These are phyloP conservation scores for Zosterops japonicus DNA, from an alignment of 2,113 vertebrate species.

Conservation along the genomic window DNA sequence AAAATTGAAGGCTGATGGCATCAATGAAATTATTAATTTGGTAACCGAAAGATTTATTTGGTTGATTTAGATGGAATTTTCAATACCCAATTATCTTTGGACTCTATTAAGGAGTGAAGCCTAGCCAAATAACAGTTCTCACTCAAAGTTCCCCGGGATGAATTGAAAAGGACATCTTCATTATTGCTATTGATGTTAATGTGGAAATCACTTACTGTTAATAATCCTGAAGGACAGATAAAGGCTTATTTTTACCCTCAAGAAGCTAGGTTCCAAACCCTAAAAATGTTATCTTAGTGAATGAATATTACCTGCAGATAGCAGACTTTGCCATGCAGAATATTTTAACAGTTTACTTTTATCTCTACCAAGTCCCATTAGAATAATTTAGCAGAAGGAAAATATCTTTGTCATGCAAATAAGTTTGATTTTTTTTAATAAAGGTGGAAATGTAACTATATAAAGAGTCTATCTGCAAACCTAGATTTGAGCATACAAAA, in stretches of 20 bases:
- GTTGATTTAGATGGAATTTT: conserved; percentile 75
- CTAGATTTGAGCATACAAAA: background rate
- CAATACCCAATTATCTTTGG: conserved; percentile 66
- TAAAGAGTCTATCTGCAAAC: background rate
- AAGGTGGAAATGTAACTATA: background rate
- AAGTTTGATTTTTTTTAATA: conserved; percentile 15
- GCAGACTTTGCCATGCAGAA: conserved; percentile 17
- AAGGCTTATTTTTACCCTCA: conserved; percentile 56
- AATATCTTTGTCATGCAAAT: conserved; percentile 43
- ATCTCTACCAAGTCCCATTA: conserved; percentile 19
- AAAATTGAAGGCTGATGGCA: conserved; percentile 72
- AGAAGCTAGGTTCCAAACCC: conserved; percentile 42
- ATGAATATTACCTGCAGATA: conserved; percentile 54
- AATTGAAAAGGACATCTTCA: conserved; percentile 67
- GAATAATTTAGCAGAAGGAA: conserved; percentile 38
- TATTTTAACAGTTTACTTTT: conserved; percentile 56
- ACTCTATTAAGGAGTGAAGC: conserved; percentile 64
- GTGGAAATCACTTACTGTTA: conserved; percentile 60
- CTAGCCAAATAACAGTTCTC: conserved; percentile 58
- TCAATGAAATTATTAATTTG: conserved; percentile 78
- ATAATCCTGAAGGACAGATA: conserved; percentile 62
- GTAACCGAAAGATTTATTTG: conserved; percentile 70
- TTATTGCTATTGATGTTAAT: conserved; percentile 70
- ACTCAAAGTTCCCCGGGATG: conserved; percentile 33
- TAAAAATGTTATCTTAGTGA: conserved; percentile 59